These are phyloP conservation scores for Paradoxurus hermaphroditus DNA, from an alignment of 2,113 vertebrate genomes.

Conservation along the genomic window DNA sequence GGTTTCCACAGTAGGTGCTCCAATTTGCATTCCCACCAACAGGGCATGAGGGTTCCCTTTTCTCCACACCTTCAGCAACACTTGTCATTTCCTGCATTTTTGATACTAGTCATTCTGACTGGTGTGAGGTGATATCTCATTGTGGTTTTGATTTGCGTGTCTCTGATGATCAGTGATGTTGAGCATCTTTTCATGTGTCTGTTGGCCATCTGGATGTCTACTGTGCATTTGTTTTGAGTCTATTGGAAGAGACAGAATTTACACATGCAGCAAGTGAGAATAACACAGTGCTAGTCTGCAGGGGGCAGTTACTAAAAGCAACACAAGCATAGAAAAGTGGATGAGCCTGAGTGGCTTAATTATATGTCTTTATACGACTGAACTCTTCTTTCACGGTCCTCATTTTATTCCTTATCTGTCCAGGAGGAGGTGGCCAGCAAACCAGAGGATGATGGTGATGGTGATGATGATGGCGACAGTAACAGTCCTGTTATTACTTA, in stretches of 20 bases:
- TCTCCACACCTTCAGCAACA: neutral
- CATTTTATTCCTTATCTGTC: neutral
- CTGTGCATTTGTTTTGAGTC: neutral
- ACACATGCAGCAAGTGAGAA: neutral
- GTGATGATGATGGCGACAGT: neutral
- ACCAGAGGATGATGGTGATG: neutral
- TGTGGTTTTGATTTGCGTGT: neutral
- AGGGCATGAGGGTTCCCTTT: neutral
- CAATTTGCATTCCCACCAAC: neutral
- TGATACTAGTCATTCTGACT: neutral
- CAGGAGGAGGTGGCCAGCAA: neutral
- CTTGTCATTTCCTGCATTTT: neutral
- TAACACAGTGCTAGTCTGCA: neutral
- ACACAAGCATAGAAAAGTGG: neutral
- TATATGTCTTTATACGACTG: neutral
- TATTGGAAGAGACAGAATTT: neutral
- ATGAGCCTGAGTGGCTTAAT: neutral
- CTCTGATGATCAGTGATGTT: neutral
- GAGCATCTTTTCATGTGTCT: neutral
- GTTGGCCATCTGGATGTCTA: neutral
- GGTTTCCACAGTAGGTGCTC: neutral
- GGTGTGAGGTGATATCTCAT: neutral
- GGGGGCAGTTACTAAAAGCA: neutral
- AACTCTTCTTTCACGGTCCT: neutral
- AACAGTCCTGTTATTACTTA: neutral